A percentile compares a stretch with the other conserved stretches of the same genome.
Conservation (phyloP, 2,797 vertebrate species). For the Mormyrus hasselquistii region DNA sequence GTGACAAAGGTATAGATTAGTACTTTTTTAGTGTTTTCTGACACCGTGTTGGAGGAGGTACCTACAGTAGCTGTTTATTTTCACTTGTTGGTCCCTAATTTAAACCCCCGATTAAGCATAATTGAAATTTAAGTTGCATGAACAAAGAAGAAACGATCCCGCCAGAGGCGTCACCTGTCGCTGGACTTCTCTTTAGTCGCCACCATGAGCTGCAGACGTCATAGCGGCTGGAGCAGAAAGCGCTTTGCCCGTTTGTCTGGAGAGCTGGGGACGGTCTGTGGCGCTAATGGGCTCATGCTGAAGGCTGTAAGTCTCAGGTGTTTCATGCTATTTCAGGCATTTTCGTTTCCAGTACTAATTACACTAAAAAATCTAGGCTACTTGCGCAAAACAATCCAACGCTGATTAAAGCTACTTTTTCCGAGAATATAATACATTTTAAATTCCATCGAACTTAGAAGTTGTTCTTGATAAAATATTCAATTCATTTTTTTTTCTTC, state of each 20-base stretch:
- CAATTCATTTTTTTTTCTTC: background rate
- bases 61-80: background rate
- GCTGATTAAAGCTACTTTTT: background rate
- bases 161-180: background rate
- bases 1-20: background rate
- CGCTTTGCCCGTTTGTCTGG: background rate
- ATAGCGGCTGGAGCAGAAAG: background rate
- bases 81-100: background rate
- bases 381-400: background rate
- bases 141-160: background rate
- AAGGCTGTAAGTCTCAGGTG: background rate
- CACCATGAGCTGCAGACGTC: constrained; percentile 35
- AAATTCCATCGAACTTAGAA: background rate
- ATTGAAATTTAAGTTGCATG: background rate
- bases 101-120: background rate
- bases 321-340: background rate
- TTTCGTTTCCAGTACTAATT: background rate
- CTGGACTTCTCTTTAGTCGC: background rate
- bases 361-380: background rate
- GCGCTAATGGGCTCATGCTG: background rate
- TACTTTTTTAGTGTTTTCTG: background rate
- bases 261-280: background rate
- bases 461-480: background rate
- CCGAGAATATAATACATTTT: background rate
- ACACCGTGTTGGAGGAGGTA: background rate